A percentile compares a stretch with the other conserved stretches of the same genome.
Evolutionary conservation across 2,113 vertebrate species (phyloP).

Genomic region (Atractosteus spatula): DNA sequence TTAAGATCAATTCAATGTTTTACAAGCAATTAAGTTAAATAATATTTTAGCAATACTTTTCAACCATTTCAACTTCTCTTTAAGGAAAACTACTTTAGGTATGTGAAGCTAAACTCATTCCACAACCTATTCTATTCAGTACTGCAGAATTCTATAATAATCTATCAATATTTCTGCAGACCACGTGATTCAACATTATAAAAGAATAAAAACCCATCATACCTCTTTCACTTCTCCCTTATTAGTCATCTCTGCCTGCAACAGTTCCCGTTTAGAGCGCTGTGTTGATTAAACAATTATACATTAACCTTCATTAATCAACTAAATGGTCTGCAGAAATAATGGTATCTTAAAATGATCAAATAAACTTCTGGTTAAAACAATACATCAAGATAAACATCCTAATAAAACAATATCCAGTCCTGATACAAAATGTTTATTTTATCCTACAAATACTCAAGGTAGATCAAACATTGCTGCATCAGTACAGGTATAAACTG

Average conservation of each 20-base stretch:
- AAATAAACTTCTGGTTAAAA: neutral
- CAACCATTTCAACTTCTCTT: too few species aligned
- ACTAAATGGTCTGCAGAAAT: constrained; percentile 26
- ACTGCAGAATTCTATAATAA: neutral
- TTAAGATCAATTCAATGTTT: neutral
- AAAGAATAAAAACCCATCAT: constrained; percentile 19
- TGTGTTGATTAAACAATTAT: constrained; percentile 19
- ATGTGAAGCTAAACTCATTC: too few species aligned
- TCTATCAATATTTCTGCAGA: constrained; percentile 18
- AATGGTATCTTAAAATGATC: neutral
- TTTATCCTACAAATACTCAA: too few species aligned
- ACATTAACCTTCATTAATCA: constrained; percentile 16
- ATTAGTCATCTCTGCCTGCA: constrained; percentile 21
- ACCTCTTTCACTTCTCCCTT: constrained; percentile 20
- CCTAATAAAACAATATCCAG: too few species aligned
- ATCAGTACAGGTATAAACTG: too few species aligned
- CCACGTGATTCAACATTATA: neutral
- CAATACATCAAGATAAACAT: neutral
- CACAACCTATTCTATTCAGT: neutral
- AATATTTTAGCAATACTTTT: too few species aligned
- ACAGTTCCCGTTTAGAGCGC: constrained; percentile 20
- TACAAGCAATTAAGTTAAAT: neutral
- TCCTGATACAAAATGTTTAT: too few species aligned
- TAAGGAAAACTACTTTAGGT: too few species aligned
- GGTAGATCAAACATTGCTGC: too few species aligned